Evolutionary conservation across 2,888 invertebrate species (phyloP).

Genomic region (Thymelicus acteon): DNA sequence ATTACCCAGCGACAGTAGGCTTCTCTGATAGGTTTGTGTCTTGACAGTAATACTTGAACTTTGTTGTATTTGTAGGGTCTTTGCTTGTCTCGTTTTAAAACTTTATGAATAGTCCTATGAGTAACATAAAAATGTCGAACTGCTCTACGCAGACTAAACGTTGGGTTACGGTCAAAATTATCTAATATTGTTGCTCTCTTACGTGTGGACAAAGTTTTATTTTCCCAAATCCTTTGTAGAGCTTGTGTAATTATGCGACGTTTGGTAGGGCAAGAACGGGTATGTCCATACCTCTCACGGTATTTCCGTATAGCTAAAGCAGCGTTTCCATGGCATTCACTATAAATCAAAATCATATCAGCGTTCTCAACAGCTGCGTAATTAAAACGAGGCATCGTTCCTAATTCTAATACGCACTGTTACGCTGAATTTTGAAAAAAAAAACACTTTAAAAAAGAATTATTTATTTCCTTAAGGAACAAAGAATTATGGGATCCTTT

Average conservation of each 20-base stretch:
- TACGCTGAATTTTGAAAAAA: no score
- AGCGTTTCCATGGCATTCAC: constrained; percentile 21
- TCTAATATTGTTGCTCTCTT: no score
- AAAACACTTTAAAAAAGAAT: no score
- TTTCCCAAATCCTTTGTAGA: constrained; percentile 17
- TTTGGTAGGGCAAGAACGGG: constrained; percentile 15
- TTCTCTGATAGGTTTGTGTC: constrained; percentile 20
- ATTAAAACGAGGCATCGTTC: no score
- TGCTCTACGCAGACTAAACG: no score
- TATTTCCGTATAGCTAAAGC: constrained; percentile 29
- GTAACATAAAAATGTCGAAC: no score
- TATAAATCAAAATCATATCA: constrained; percentile 29
- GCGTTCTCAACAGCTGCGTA: not conserved
- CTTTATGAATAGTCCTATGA: no score
- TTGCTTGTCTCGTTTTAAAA: constrained; percentile 7
- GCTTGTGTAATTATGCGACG: constrained; percentile 7
- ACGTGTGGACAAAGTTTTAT: not conserved
- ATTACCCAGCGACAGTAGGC: constrained; percentile 2
- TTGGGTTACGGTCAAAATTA: no score
- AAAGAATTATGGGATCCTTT: no score
- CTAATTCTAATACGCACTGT: no score
- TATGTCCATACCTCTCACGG: constrained; percentile 20
- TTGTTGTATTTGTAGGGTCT: constrained; percentile 26
- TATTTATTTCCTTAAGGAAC: no score
- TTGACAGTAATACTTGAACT: constrained; percentile 35